Evolutionary conservation across 2,888 invertebrate genomes (phyloP), one percentile per base, ranked within the genome.

Genomic region (Phrixothrix hirtus): DNA sequence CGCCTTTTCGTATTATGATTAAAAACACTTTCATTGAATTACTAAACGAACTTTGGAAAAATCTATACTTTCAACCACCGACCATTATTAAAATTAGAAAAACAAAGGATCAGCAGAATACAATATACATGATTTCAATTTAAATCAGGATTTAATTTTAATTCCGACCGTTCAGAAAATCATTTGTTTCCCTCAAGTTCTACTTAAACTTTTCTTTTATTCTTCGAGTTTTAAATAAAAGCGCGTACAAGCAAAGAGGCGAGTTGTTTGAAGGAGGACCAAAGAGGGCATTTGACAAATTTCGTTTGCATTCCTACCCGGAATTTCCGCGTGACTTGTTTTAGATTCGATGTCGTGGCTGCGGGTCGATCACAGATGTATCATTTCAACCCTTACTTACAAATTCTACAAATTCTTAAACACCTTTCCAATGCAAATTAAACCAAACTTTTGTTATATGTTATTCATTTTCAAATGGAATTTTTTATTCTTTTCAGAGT

Each of bases 231-330:
- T 54, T 54, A 49, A 54, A 48, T 49, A 57, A 48, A 50, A 41
- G 48, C 36, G 49, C 46, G 56, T 53, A 39, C 46, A 30, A 37
- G 42, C 45, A 54, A 46, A 50, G 51, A 55, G 46, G 30, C 38
- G 53, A 56, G 66, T 68, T 69, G 68, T 69, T 68, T 70, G 67
- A 68, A 68, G 66, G 64, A 66, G 66, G 64, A 62, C 65, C 65
- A 65, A 66, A 55, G 55, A 68, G 66, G 64, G 65, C 60, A 66
- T 68, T 72, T 73, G 74, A 74, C 72, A 74, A 74, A 74, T 74
- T 74, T 66, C 68, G 73, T 72, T 73, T 72, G 72, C 74, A 73
- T 74, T 74, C 74, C 74, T 64, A 65, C 66, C 66, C 71, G 72
- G 64, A 69, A 63, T 70, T 71, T 71, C 68, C 72, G 69, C 72